phyloP scores from a whole-genome alignment of 1,140 invertebrate genomes.

The Monomorium pharaonis region DNA sequence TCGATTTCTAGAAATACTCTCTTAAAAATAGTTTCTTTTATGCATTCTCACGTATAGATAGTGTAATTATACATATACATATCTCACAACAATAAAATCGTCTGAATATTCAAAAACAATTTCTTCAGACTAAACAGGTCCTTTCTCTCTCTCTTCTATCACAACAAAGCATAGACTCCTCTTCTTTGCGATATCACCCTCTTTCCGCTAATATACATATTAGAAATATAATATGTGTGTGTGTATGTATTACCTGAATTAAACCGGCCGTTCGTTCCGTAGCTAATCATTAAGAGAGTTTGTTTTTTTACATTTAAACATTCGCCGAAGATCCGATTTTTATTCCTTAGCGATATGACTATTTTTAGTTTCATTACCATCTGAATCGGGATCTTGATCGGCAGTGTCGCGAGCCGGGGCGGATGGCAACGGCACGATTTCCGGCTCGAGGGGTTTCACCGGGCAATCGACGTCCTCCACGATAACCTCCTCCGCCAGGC shows the following conservation, averaged over 20 bases:
- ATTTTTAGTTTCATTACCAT: slow-evolving; percentile 83
- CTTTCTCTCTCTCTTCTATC: slow-evolving; percentile 17
- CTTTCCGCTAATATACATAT: slow-evolving; percentile 21
- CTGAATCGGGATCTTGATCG: slow-evolving; percentile 82
- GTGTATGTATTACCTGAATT: slow-evolving; percentile 44
- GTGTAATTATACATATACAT: slow-evolving; percentile 59
- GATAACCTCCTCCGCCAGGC: slow-evolving; percentile 87
- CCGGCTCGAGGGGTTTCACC: slow-evolving; percentile 79
- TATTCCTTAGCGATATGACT: slow-evolving; percentile 72
- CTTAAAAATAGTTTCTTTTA: slow-evolving; percentile 51
- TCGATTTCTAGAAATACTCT: slow-evolving; percentile 53
- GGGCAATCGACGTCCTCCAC: slow-evolving; percentile 79
- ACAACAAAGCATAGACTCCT: slow-evolving; percentile 29
- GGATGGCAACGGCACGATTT: slow-evolving; percentile 75
- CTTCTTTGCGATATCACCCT: not conserved
- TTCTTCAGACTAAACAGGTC: slow-evolving; percentile 47
- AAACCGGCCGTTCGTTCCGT: slow-evolving; percentile 23
- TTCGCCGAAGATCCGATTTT: slow-evolving; percentile 18
- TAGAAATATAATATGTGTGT: slow-evolving; percentile 24
- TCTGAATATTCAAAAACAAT: slow-evolving; percentile 48
- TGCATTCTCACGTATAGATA: slow-evolving; percentile 46
- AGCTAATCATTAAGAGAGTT: not conserved
- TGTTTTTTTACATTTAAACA: slow-evolving; percentile 2
- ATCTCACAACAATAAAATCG: slow-evolving; percentile 52
- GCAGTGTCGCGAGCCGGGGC: slow-evolving; percentile 50